These are phyloP conservation scores for Drosophila mayaguana DNA, from an alignment of 2,888 invertebrate genomes.

Conservation along the genomic window DNA sequence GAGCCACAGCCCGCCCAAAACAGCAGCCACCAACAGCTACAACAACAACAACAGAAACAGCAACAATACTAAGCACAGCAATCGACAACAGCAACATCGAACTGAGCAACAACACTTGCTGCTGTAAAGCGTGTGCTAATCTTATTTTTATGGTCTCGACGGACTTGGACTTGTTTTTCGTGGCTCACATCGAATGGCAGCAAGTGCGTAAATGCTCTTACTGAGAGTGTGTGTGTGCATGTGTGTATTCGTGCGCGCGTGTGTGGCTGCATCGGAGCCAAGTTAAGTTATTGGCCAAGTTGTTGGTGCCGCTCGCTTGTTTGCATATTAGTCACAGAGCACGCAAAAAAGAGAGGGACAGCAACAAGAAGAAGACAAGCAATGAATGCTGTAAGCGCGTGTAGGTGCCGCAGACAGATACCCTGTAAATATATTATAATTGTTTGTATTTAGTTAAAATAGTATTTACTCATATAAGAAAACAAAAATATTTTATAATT, in stretches of 20 bases:
- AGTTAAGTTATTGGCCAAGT: slow-evolving; percentile 76
- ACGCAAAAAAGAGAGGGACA: slow-evolving; percentile 31
- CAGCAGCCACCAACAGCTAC: slow-evolving; percentile 15
- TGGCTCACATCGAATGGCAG: slow-evolving; percentile 39
- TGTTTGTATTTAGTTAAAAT: too few relatives aligned
- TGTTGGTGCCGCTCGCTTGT: slow-evolving; percentile 67
- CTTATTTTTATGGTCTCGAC: slow-evolving; percentile 79
- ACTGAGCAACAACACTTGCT: slow-evolving; percentile 34
- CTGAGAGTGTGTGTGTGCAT: slow-evolving; percentile 1
- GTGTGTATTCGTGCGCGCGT: slow-evolving; percentile 9
- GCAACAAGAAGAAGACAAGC: slow-evolving; percentile 13
- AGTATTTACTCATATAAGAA: too few relatives aligned
- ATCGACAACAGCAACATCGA: slow-evolving; percentile 23
- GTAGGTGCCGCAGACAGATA: background rate
- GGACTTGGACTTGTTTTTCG: slow-evolving; percentile 74
- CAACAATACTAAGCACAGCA: slow-evolving; percentile 21
- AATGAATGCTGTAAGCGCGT: background rate
- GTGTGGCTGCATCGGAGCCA: slow-evolving; percentile 66
- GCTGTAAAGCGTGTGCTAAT: slow-evolving; percentile 77
- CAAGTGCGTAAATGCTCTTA: slow-evolving; percentile 52
- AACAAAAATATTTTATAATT: too few relatives aligned
- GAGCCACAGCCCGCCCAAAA: slow-evolving; percentile 39
- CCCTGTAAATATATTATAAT: slow-evolving; percentile 1
- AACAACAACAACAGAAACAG: slow-evolving; percentile 16
- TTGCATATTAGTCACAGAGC: slow-evolving; percentile 77